These are phyloP conservation scores for Phenganax stokvisi DNA, from an alignment of 92 coral and sea anemone species.

Conservation along the genomic window DNA sequence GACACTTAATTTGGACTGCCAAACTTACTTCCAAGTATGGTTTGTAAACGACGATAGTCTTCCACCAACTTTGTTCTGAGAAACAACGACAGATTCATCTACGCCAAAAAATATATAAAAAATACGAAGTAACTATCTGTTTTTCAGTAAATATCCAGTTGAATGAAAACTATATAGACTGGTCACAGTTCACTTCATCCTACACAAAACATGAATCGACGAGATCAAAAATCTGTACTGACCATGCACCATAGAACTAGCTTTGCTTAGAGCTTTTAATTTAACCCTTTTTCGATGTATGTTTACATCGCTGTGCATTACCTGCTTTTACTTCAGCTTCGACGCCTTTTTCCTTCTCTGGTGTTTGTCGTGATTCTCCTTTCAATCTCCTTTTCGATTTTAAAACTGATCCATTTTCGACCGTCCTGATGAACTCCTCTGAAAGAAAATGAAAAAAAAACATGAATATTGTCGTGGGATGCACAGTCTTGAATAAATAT, in stretches of 20 bases:
- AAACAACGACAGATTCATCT: slow-evolving; percentile 12
- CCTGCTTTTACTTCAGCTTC: neutral
- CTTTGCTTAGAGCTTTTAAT: too few relatives aligned
- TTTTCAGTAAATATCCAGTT: neutral
- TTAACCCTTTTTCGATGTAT: neutral
- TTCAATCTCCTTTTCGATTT: slow-evolving; percentile 41
- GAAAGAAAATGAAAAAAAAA: neutral
- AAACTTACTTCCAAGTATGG: slow-evolving; percentile 14
- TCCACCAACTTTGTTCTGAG: neutral
- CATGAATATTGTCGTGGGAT: too few relatives aligned
- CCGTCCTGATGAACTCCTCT: slow-evolving; percentile 14
- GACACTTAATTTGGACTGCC: neutral
- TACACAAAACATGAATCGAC: too few relatives aligned
- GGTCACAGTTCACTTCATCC: too few relatives aligned
- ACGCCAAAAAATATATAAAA: neutral
- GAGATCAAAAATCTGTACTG: too few relatives aligned
- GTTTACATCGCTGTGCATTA: neutral
- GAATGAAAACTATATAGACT: too few relatives aligned
- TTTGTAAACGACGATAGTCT: slow-evolving; percentile 19
- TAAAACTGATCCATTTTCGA: slow-evolving; percentile 50
- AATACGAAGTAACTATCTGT: too few relatives aligned
- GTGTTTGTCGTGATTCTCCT: slow-evolving; percentile 49
- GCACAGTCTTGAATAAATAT: neutral
- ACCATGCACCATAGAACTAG: too few relatives aligned
- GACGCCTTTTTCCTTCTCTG: neutral